Conservation (phyloP, 2,888 invertebrate species). For the Platerodrilus igneus region DNA sequence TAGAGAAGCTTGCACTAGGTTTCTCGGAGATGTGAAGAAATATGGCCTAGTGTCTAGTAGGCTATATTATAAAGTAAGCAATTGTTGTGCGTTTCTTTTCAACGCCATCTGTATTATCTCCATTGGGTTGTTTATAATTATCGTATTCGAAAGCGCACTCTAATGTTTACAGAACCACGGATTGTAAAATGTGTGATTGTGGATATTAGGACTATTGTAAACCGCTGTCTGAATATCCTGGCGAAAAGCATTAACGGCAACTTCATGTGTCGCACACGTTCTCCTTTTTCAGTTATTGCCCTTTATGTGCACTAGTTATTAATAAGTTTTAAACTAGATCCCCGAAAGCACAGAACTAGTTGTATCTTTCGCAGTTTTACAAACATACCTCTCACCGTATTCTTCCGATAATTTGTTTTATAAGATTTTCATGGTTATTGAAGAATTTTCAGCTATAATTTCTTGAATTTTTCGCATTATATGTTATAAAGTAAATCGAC, state of each 20-base stretch:
- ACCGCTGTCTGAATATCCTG: constrained; percentile 12
- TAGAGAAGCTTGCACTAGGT: too few relatives aligned
- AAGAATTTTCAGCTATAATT: too few relatives aligned
- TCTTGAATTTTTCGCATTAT: too few relatives aligned
- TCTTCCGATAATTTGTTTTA: constrained; percentile 5
- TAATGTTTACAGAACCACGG: neutral
- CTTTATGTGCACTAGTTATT: constrained; percentile 7
- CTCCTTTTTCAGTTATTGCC: constrained; percentile 5
- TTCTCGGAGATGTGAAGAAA: too few relatives aligned
- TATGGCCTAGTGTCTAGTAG: too few relatives aligned
- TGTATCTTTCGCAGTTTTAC: constrained; percentile 10
- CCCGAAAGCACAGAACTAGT: constrained; percentile 13
- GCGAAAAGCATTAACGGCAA: constrained; percentile 10
- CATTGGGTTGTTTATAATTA: neutral
- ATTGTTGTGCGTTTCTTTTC: constrained; percentile 4
- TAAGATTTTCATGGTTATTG: constrained; percentile 4
- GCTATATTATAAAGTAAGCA: constrained; percentile 1
- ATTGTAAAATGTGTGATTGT: constrained; percentile 9
- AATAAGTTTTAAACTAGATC: constrained; percentile 7
- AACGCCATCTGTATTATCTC: constrained; percentile 2
- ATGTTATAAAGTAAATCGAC: constrained; percentile 3
- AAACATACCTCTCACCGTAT: constrained; percentile 11
- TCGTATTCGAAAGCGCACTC: neutral
- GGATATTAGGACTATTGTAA: constrained; percentile 8
- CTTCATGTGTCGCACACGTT: constrained; percentile 12